Percentiles rank a stretch among this genome's conserved stretches.
phyloP scores from a whole-genome alignment of 30 jellyfish, hydroid and myxozoan genomes.

The Aurelia coerulea region DNA sequence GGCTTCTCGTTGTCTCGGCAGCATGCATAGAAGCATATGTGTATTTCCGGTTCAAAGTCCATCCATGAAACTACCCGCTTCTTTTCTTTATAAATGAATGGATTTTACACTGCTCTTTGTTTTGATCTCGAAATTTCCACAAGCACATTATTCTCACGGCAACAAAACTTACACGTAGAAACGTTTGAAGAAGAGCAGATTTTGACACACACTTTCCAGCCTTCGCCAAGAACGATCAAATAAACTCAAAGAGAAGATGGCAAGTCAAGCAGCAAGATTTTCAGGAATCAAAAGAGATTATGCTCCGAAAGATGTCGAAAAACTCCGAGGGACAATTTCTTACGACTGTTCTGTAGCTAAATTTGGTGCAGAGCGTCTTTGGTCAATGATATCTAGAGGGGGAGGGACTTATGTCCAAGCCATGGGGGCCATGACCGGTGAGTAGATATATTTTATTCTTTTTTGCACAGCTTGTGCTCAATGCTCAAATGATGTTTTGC shows the following conservation, averaged over 20 bases:
- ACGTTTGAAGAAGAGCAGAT: too few species aligned
- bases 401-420: constrained; percentile 86
- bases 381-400: constrained; percentile 81
- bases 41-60: constrained; percentile 64
- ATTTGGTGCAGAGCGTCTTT: constrained; percentile 82
- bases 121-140: neutral
- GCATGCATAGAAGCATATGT: constrained; percentile 27
- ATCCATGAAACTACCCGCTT: neutral
- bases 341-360: constrained; percentile 91
- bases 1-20: neutral
- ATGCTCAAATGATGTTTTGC: too few species aligned
- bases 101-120: too few species aligned
- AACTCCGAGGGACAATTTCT: constrained; percentile 69
- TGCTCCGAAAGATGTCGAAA: constrained; percentile 74
- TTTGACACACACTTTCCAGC: too few species aligned
- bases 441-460: neutral
- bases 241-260: too few species aligned
- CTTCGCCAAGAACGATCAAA: too few species aligned
- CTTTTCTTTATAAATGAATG: too few species aligned
- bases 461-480: too few species aligned
- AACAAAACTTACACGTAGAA: neutral
- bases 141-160: neutral
- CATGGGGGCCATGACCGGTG: constrained; percentile 92
- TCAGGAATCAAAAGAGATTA: constrained; percentile 75
- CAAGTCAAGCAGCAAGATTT: too few species aligned